Base-by-base conservation (phyloP, 2,888 invertebrate species). In the Fragum fragum region DNA sequence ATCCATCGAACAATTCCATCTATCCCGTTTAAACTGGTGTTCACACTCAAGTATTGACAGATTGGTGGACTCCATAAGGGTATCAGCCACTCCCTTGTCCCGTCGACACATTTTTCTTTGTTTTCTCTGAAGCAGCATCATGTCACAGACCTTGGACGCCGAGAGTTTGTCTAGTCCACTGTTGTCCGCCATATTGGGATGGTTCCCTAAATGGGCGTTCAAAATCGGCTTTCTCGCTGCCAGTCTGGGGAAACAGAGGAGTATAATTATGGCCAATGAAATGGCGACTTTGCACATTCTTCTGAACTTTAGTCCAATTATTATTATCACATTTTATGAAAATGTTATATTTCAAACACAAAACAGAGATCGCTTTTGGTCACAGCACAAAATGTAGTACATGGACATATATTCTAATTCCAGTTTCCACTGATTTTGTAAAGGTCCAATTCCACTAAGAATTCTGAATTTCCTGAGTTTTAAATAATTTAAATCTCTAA, bases 1-100 rank as follows among this genome's bases (percentile, higher is more conserved):
- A 84, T 98, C 98, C 83, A 98, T 98, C 85, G 98, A 96, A 95
- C 99, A 99, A 95, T 99, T 98, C 99, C 99, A 99, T 92, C 98
- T 96, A 90, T 98, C 96, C 95, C 97, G 97, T 91, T 97, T 96
- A 95, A 99, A 99, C 95, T 99, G 99, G 95, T 97, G 97, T 93
- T 98, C 98, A 95, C 99, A 99, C 94, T 98, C 98, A 77, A 96
- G 95, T 83, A 98, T 97, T n/a, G 98, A 98, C 95, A 97, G 96
- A 94, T 97, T 97, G 90, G 98, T 98, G 39, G 98, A 98, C 94
- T 97, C 97, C 57, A 98, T 97, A 39, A 99, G 96, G 0, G 98
- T 98, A 84, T 97, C 96, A 72, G 98, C 90, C n/a, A 98, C 97
- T n/a, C 98, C 98, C 0, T 97, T 97, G 95, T 98, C 98, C 93